Conservation (phyloP, 2,113 vertebrate genomes). For the Pollimyrus isidori region DNA sequence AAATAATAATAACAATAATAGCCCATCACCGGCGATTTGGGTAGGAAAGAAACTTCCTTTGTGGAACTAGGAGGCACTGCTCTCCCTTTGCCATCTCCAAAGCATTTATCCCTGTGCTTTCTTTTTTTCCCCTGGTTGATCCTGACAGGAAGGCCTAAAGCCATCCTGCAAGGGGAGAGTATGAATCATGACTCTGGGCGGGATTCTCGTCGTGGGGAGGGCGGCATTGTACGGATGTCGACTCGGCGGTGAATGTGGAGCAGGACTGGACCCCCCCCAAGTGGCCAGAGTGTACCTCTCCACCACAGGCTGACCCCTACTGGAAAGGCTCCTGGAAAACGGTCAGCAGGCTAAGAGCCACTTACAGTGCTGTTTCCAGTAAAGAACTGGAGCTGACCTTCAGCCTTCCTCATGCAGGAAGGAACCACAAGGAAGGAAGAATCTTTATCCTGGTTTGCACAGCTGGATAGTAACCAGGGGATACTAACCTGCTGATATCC, state of each 20-base stretch:
- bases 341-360: not conserved
- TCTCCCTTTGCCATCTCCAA: not conserved
- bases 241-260: not conserved
- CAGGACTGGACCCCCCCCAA: not conserved
- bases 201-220: conserved; percentile 33
- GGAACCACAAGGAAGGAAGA: not conserved
- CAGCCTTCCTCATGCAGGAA: not conserved
- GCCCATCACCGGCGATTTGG: conserved; percentile 35
- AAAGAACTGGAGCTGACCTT: not conserved
- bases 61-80: conserved; percentile 44
- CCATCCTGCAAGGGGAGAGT: conserved; percentile 51
- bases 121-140: conserved; percentile 59
- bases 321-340: not conserved
- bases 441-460: not conserved
- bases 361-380: not conserved
- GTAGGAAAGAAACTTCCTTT: conserved; percentile 50
- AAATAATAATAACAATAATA: conserved; percentile 37
- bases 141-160: conserved; percentile 71
- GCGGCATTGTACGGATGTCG: not conserved
- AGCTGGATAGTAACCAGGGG: not conserved
- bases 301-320: not conserved
- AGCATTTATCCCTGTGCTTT: conserved; percentile 45
- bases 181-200: conserved; percentile 67
- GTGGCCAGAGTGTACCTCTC: not conserved
- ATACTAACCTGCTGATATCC: not conserved